Evolutionary conservation across 2,113 vertebrate genomes (phyloP), one percentile per base, ranked within the genome.

Genomic region (Oreochromis spilurus): DNA sequence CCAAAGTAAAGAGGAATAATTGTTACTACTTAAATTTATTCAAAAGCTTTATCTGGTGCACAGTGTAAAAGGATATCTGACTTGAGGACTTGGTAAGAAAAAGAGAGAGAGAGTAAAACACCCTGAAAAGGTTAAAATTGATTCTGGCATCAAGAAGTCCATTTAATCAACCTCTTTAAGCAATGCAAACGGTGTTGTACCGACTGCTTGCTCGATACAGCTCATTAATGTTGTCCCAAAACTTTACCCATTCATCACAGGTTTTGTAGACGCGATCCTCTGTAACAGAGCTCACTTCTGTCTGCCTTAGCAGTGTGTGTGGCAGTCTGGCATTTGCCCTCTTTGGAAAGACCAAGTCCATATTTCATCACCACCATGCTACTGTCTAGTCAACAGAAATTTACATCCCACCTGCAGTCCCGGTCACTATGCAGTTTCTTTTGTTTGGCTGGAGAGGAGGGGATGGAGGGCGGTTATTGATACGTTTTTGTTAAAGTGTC

Each of bases 111-210:
- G 48, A 19, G 9, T 14, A 75, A 17, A 86, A 84, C 79, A 70
- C 75, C 43, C 65, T 52, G 75, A 75, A 90, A 90, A 84, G 72
- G 79, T 77, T 87, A 6, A 87, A 92, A 94, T 91, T 84, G 87
- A 93, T 94, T 91, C 62, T 87, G 88, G 89, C 88, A 88, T 83
- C 81, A 87, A 85, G 82, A 88, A 82, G 87, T 88, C 87, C 26
- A 75, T 92, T 93, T 88, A 92, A 88, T 92, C 90, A 92, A 89
- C 60, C 70, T 92, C 87, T 79, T 91, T 88, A 72, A 92, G 90
- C 84, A 85, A 90, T 85, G 83, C 65, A 79, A 77, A 70, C 52
- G 2, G 34, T 52, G 79, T 78, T 84, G 81, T 82, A 72, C 81
- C 36, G 81, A 86, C 65, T 79, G 58, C 13, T 19, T 75, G 86